Evolutionary conservation across 2,797 vertebrate species (phyloP), one percentile per base, ranked within the genome.

Genomic region (Tokudaia tokunoshimensis): DNA sequence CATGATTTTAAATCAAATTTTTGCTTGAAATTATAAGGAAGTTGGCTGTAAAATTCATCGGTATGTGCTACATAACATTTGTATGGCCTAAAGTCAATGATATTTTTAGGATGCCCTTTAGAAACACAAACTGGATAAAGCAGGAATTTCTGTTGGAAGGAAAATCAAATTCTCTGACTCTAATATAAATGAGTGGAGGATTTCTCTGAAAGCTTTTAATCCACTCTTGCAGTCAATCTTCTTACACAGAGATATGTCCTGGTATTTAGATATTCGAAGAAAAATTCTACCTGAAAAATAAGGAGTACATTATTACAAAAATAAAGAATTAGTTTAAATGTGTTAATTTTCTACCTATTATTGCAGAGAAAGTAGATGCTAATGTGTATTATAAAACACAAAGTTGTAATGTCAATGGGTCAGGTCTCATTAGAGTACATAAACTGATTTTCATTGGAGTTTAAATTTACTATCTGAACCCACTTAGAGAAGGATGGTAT

Each of bases 161-260:
- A 97, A 97, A 97, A 82, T 96, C 93, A 96, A 92, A 96, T 96
- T 92, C 76, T 96, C 70, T 37, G 59, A 59, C 79, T 97, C 52
- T 92, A 59, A 97, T 94, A 95, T 91, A 96, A 96, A 94, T 92
- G 94, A 97, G 44, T 24, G 17, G 88, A 95, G 96, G 96, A 96
- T 97, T 97, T 97, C 79, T 84, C 88, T 22, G 41, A 94, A 97
- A 97, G 82, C 96, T 97, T 96, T 97, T 97, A 98, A 96, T 98
- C 96, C 89, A 98, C 96, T 96, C 76, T 57, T 74, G 75, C 72
- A 91, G 91, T 95, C 96, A 96, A 88, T 96, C 94, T 96, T 97
- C 76, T 94, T 93, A 95, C 24, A 94, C 52, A 93, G 83, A 94
- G 72, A 91, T 41, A 59, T 75, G 84, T 72, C 82, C 91, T 94